Conservation (phyloP, 2,113 vertebrate genomes). For the Amblyornis subalaris region DNA sequence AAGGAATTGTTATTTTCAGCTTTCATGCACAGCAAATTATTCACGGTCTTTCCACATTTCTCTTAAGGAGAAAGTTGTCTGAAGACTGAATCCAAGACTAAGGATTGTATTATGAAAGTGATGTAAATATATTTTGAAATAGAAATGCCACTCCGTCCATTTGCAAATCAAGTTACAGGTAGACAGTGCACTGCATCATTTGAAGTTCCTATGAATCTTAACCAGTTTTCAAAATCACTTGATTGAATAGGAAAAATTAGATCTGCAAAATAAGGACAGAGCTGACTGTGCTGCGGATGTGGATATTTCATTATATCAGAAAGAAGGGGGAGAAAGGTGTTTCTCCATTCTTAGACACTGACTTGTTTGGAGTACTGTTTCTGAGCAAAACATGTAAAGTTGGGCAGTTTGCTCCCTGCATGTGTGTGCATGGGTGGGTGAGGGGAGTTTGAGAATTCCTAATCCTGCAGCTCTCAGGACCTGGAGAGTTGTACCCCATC, state of each 20-base stretch:
- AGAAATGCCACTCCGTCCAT: not conserved
- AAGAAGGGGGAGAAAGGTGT: not conserved
- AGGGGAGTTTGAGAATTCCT: slow-evolving; percentile 78
- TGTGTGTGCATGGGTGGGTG: not conserved
- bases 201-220: not conserved
- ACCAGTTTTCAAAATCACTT: not conserved
- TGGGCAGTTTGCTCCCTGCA: not conserved
- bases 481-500: slow-evolving; percentile 78
- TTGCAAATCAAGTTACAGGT: not conserved
- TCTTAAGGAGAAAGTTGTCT: not conserved
- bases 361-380: not conserved
- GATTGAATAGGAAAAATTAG: not conserved
- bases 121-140: not conserved
- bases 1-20: not conserved
- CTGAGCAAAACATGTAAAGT: slow-evolving; percentile 49
- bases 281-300: not conserved
- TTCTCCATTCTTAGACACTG: not conserved
- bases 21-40: not conserved
- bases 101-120: not conserved
- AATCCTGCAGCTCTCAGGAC: slow-evolving; percentile 84
- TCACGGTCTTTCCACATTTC: not conserved
- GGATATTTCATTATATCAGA: not conserved
- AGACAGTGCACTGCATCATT: not conserved
- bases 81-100: not conserved
- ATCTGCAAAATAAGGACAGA: not conserved